Percentiles rank a stretch among this genome's conserved stretches.
Evolutionary conservation across 2,113 vertebrate genomes (phyloP).

Genomic region (Myocastor coypus): DNA sequence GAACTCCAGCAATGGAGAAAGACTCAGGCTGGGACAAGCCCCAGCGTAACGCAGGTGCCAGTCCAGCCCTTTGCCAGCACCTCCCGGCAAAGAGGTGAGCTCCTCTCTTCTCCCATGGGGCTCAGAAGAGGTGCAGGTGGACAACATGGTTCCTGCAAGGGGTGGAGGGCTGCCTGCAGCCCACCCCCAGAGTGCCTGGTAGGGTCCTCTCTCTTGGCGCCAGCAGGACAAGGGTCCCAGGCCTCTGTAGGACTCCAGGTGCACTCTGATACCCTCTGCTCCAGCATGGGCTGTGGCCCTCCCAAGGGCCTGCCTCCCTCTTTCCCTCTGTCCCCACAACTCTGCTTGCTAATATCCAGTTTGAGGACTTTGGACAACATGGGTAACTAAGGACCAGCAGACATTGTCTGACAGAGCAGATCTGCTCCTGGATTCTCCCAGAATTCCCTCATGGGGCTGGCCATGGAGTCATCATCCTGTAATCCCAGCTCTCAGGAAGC

Average conservation of each 20-base stretch:
- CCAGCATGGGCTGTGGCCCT: neutral
- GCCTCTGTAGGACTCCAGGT: neutral
- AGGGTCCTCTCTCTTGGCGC: neutral
- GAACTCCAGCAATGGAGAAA: neutral
- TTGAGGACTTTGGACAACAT: neutral
- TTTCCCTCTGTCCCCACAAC: neutral
- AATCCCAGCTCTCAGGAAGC: too few species aligned
- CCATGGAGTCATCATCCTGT: too few species aligned
- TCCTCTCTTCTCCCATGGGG: neutral
- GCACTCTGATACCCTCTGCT: too few species aligned
- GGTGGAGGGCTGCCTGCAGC: neutral
- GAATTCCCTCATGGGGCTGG: neutral
- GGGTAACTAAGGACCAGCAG: neutral
- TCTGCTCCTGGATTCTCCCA: neutral
- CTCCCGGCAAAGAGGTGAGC: neutral
- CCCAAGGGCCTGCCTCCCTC: neutral
- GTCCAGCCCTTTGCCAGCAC: neutral
- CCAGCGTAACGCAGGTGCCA: neutral
- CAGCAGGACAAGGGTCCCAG: neutral
- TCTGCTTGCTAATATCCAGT: neutral
- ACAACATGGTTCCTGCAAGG: neutral
- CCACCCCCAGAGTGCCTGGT: neutral
- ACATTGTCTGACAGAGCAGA: neutral
- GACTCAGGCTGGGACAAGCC: neutral
- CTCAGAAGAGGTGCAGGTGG: neutral